Conservation (phyloP, 2,113 vertebrate species). For the Mesitornis unicolor region DNA sequence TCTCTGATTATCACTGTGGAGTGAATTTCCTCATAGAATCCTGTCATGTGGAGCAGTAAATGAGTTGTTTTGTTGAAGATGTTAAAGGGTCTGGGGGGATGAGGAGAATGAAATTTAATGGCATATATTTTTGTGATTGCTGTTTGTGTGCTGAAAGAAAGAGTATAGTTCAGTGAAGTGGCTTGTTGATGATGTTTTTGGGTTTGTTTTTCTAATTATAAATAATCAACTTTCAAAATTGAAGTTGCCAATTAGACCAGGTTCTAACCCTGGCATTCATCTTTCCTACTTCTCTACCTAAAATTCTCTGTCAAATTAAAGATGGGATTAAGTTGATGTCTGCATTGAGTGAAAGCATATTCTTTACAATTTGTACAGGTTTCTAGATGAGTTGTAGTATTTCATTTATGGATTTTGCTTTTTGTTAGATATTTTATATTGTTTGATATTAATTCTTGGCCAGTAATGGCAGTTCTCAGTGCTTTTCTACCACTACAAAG, state of each 20-base stretch:
- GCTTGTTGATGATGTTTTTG: background rate
- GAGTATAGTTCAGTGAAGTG: background rate
- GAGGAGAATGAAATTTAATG: background rate
- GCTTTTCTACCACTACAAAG: background rate
- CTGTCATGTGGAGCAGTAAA: background rate
- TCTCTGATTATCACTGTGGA: background rate
- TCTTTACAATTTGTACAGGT: background rate
- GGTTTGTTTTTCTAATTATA: no score
- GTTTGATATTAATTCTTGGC: background rate
- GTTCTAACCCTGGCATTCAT: background rate
- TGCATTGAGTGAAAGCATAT: background rate
- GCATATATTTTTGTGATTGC: background rate
- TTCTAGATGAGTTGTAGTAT: background rate
- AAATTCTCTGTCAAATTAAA: background rate
- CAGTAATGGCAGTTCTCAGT: background rate
- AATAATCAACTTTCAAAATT: background rate
- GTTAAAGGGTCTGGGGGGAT: background rate
- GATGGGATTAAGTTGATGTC: background rate
- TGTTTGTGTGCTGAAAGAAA: background rate
- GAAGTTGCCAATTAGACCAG: background rate
- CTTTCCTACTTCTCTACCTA: background rate
- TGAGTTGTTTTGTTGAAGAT: background rate
- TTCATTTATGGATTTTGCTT: background rate
- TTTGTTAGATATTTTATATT: background rate
- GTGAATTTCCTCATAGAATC: background rate